Conservation (phyloP, 2,888 invertebrate genomes). For the Temnothorax unifasciatus region DNA sequence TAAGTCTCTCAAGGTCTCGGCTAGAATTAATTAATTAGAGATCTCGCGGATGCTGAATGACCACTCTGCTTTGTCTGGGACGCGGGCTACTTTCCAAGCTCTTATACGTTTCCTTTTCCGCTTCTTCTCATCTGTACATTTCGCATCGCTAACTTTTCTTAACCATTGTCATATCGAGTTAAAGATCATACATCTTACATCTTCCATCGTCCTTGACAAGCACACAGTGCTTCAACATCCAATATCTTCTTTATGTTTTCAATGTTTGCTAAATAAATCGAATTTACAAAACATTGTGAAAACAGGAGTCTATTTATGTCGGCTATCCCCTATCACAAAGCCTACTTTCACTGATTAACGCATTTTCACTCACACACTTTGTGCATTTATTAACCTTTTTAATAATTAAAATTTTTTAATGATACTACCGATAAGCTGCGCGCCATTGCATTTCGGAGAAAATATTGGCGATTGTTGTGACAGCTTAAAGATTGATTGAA, state of each 20-base stretch:
- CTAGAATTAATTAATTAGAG: slow-evolving; percentile 12
- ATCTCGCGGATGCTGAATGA: background rate
- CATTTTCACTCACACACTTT: background rate
- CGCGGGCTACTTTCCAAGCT: background rate
- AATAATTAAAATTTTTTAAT: background rate
- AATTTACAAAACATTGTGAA: background rate
- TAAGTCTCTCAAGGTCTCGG: slow-evolving; percentile 17
- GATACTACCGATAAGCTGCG: background rate
- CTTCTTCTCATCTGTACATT: background rate
- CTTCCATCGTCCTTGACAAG: too few species aligned
- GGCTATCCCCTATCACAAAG: background rate
- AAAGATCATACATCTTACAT: background rate
- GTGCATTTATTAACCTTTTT: background rate
- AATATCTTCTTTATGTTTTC: slow-evolving; percentile 1
- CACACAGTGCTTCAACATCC: background rate
- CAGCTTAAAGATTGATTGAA: background rate
- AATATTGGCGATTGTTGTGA: background rate
- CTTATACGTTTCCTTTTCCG: too few species aligned
- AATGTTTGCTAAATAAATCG: background rate
- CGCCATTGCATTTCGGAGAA: background rate
- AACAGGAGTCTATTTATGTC: background rate
- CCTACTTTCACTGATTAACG: background rate
- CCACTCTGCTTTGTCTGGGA: background rate
- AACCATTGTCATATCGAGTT: background rate
- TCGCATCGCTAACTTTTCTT: background rate